Base-by-base conservation (phyloP, 2,888 invertebrate genomes). In the Drosophila affinis region DNA sequence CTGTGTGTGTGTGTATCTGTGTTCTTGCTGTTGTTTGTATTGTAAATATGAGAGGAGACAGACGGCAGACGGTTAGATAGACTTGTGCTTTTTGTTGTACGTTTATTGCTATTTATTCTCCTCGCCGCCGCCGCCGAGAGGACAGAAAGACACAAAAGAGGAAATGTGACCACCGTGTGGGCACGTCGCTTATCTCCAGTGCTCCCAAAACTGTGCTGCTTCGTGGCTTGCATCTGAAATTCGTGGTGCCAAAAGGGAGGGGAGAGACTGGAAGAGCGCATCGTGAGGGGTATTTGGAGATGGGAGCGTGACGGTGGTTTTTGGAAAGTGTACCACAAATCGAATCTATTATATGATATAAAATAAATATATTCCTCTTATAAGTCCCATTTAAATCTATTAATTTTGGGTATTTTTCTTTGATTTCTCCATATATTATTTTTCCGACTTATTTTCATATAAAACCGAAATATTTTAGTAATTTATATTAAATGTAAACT, bases 141-240 rank as follows among this genome's bases (percentile, higher is more conserved):
- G 39, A 14, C 14, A 39, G n/a, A n/a, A 39, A 14, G n/a, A 7
- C 49, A 67, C 72, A 72, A 55, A 71, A 59, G 63, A 71, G 63
- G 71, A 59, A 64, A 64, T 62, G 62, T 56, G 56, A 69, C 48
- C 69, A 59, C 59, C 69, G 69, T 65, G 39, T 39, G 39, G 72
- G 72, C 72, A 72, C 72, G 64, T 72, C 64, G 62, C 64, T 65
- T 65, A 68, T 58, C 54, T 63, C 12, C 81, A 77, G 68, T 84
- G 67, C n/a, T 27, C 76, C 14, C 53, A 58, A 73, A 83, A 83
- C 83, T 75, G 81, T 53, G 44, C 17, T 45, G 65, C 58, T 72
- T 58, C 77, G 72, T 83, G 83, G 70, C 63, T 76, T 76, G 83
- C 81, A 87, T 83, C 62, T 63, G 54, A 68, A 60, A 86, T 78